Evolutionary conservation across 35 echinoderm and acorn worm species (phyloP), one percentile per base, ranked within the genome.

Genomic region (Antedon bifida): DNA sequence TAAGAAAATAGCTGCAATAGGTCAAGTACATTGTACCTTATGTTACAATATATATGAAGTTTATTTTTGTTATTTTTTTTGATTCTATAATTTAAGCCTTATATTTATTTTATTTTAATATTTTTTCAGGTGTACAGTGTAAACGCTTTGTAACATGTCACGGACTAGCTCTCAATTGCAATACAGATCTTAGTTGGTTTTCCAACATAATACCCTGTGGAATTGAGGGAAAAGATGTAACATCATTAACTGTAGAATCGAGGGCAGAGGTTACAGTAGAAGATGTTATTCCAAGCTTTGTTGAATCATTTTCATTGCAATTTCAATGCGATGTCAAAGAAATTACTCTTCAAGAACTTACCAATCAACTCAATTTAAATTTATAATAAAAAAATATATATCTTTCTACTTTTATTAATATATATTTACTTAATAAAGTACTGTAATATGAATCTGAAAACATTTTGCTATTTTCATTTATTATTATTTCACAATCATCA

Each of bases 1-100:
- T 33, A 97, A 77, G 17, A 97, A 97, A 74, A 86, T 97, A 82
- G 94, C 94, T 85, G 90, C 94, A 17, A 97, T 97, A 55, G 94
- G 94, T 97, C 79, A 75, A 46, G 12, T 88, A 19, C n/a, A n/a
- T n/a, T n/a, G n/a, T n/a, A n/a, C n/a, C n/a, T n/a, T 34, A 19
- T 82, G 46, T 35, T 30, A 23, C 46, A 76, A 32, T 83, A 26
- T 23, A 0, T 13, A 5, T 73, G 26, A n/a, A 80, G 3, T 10
- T 34, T 35, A 26, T 80, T 12, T 12, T 30, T 80, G 26, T 14
- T 14, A 4, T 14, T 7, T 42, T 14, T 42, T 42, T 42, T 42
- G 14, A 42, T 42, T 42, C 38, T 42, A 42, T 42, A n/a, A n/a
- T n/a, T n/a, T n/a, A n/a, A n/a, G n/a, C n/a, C n/a, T n/a, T n/a